Evolutionary conservation across 2,888 invertebrate genomes (phyloP), one percentile per base, ranked within the genome.

Genomic region (Ptilodon capucinus): DNA sequence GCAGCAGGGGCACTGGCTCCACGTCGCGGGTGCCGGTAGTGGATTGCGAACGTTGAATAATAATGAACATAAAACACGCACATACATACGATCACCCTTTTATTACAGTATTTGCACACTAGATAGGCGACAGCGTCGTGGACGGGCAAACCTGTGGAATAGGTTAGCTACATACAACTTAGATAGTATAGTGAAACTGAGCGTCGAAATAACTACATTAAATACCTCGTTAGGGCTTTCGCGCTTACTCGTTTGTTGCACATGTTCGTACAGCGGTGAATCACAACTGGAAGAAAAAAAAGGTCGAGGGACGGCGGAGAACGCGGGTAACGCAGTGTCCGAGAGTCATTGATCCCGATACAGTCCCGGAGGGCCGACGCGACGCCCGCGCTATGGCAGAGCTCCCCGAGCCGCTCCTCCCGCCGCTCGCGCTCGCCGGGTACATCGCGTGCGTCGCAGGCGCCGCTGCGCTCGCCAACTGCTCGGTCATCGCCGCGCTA

Each of bases 261-360:
- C 81, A 85, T 86, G 88, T 85, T 74, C 70, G 63, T 67, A 67
- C 54, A 51, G 64, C 67, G 79, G 79, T 88, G 88, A 89, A 74
- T 89, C 88, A 88, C 79, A 71, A 73, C 64, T 74, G 73, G 76
- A 80, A 79, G 81, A 86, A 86, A 84, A 84, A 84, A 78, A 74
- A 58, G 60, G 68, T 64, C 75, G 79, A 79, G 92, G 72, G 64
- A 67, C 69, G 72, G 88, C 82, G 64, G 82, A 71, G 84, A 75
- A 81, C 80, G 86, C 81, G 76, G 74, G 81, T 80, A 84, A 81
- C 85, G 87, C 79, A 79, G 79, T 64, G 74, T 59, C 68, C 67
- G 66, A 70, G 76, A 87, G 89, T 90, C 91, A 90, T 89, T 89
- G 90, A 84, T 90, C 90, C 90, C 90, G 79, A 65, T 69, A 74